phyloP scores from a whole-genome alignment of 2,888 invertebrate species.

The Malthinus seriepunctatus region DNA sequence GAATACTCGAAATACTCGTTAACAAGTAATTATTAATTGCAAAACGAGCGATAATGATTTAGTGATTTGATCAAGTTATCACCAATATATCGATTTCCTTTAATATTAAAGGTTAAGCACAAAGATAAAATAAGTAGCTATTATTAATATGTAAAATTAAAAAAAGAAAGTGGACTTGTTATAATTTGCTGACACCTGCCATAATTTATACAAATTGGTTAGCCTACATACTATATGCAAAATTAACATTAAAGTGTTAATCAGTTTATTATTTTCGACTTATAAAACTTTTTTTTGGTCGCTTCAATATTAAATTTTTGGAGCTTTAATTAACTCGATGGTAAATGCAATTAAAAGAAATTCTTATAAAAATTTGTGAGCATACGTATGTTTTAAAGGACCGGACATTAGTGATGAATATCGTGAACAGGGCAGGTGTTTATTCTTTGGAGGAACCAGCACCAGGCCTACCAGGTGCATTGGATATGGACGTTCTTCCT shows the following conservation, averaged over 20 bases:
- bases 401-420: slow-evolving; percentile 25
- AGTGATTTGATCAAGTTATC: too few species aligned
- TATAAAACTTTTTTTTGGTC: neutral
- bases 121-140: slow-evolving; percentile 14
- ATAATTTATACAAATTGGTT: slow-evolving; percentile 21
- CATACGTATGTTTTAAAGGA: slow-evolving; percentile 11
- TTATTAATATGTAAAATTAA: slow-evolving; percentile 8
- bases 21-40: too few species aligned
- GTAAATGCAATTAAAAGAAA: slow-evolving; percentile 4
- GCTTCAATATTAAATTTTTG: neutral
- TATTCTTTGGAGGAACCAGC: slow-evolving; percentile 21
- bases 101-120: neutral
- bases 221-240: slow-evolving; percentile 11
- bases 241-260: slow-evolving; percentile 7
- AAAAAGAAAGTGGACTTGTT: slow-evolving; percentile 16
- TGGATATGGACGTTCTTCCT: slow-evolving; percentile 15
- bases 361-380: slow-evolving; percentile 2
- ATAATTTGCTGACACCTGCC: slow-evolving; percentile 17
- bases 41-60: too few species aligned
- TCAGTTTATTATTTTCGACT: neutral
- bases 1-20: too few species aligned
- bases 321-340: slow-evolving; percentile 1
- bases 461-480: slow-evolving; percentile 25
- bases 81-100: too few species aligned
- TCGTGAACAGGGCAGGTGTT: slow-evolving; percentile 25